phyloP scores from a whole-genome alignment of 2,113 vertebrate genomes.

The Pygoscelis adeliae region DNA sequence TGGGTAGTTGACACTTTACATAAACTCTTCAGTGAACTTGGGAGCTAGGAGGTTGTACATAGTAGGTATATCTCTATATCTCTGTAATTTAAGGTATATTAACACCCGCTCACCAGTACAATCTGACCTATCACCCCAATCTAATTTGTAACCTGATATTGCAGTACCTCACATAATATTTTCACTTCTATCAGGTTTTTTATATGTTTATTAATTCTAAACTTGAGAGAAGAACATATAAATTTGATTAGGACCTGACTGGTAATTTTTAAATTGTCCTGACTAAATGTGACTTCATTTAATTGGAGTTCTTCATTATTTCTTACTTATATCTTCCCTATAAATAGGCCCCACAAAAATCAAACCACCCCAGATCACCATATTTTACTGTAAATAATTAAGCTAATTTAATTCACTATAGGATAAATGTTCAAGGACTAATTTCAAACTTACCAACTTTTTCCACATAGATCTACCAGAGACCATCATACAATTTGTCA shows the following conservation, averaged over 20 bases:
- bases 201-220: neutral
- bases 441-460: neutral
- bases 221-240: neutral
- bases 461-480: neutral
- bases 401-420: neutral
- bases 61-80: neutral
- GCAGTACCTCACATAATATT: neutral
- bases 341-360: neutral
- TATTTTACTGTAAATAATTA: neutral
- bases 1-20: neutral
- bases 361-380: neutral
- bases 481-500: fast-evolving
- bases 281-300: neutral
- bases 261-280: neutral
- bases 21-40: neutral
- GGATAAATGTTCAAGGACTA: neutral
- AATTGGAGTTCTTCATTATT: neutral
- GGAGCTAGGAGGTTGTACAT: neutral
- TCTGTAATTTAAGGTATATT: neutral
- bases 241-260: neutral
- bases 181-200: neutral
- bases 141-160: neutral
- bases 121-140: neutral
- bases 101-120: neutral
- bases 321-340: neutral